These are phyloP conservation scores for Huso huso DNA, from an alignment of 2,797 vertebrate species.

Conservation along the genomic window DNA sequence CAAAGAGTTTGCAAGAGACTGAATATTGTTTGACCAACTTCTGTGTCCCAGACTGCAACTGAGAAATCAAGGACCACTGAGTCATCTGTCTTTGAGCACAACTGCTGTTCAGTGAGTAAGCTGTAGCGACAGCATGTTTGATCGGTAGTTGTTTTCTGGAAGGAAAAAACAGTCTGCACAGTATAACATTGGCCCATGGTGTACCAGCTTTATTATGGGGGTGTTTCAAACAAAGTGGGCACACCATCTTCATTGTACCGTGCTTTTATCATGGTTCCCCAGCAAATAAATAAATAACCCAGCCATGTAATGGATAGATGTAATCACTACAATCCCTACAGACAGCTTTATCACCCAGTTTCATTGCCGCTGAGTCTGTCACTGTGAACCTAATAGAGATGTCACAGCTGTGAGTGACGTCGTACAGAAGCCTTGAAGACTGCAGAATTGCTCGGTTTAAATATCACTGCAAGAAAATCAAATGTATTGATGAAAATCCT, in stretches of 20 bases:
- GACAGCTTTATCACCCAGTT: slow-evolving; percentile 27
- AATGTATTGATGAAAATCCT: slow-evolving; percentile 17
- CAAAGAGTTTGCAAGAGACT: too few relatives aligned
- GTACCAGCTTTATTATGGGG: slow-evolving; percentile 27
- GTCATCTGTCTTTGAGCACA: too few relatives aligned
- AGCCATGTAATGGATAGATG: not conserved
- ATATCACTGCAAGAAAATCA: not conserved
- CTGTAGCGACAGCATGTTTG: slow-evolving; percentile 14
- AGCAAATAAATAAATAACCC: too few relatives aligned
- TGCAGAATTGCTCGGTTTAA: slow-evolving; percentile 22
- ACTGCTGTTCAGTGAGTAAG: too few relatives aligned
- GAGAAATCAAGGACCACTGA: too few relatives aligned
- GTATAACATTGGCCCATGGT: slow-evolving; percentile 16
- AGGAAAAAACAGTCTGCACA: slow-evolving; percentile 14
- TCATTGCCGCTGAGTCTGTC: slow-evolving; percentile 17
- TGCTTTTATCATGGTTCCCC: slow-evolving; percentile 12
- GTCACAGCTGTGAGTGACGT: slow-evolving; percentile 29
- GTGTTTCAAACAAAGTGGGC: slow-evolving; percentile 15
- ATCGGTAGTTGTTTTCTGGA: slow-evolving; percentile 16
- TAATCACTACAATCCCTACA: slow-evolving; percentile 14
- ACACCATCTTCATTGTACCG: slow-evolving; percentile 45
- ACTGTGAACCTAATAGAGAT: slow-evolving; percentile 39
- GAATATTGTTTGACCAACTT: too few relatives aligned
- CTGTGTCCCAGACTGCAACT: too few relatives aligned
- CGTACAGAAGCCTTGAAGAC: slow-evolving; percentile 25